phyloP scores from a whole-genome alignment of 2,797 vertebrate genomes.

The Toxotes lorentzi region DNA sequence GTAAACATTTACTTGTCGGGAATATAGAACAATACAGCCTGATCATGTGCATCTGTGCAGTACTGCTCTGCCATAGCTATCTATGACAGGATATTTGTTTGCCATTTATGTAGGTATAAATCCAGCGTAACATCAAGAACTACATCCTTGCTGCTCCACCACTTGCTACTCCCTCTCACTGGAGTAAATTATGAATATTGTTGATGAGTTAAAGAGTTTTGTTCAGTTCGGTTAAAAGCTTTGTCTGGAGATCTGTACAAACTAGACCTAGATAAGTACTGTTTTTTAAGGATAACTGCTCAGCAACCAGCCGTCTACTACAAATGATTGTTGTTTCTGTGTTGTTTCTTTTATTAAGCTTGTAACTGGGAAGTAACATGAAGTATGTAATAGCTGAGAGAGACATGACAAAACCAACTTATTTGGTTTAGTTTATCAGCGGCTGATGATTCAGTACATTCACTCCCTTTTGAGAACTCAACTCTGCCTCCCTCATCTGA shows the following conservation, averaged over 20 bases:
- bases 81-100: not conserved
- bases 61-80: not conserved
- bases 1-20: not conserved
- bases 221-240: not conserved
- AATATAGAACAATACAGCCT: not conserved
- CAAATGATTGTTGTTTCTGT: not conserved
- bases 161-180: not conserved
- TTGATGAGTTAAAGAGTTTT: not conserved
- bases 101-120: not conserved
- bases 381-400: not conserved
- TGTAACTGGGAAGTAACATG: not conserved
- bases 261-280: not conserved
- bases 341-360: not conserved
- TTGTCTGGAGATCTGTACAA: conserved; percentile 2
- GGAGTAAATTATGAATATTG: not conserved
- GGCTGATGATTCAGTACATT: not conserved
- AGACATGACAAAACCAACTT: not conserved
- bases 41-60: not conserved
- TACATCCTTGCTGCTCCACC: not conserved
- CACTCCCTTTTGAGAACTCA: not conserved
- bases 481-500: not conserved
- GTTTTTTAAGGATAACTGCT: not conserved
- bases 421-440: not conserved
- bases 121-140: not conserved
- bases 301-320: not conserved